Conservation (phyloP, 1,140 invertebrate genomes). For the Arion vulgaris region DNA sequence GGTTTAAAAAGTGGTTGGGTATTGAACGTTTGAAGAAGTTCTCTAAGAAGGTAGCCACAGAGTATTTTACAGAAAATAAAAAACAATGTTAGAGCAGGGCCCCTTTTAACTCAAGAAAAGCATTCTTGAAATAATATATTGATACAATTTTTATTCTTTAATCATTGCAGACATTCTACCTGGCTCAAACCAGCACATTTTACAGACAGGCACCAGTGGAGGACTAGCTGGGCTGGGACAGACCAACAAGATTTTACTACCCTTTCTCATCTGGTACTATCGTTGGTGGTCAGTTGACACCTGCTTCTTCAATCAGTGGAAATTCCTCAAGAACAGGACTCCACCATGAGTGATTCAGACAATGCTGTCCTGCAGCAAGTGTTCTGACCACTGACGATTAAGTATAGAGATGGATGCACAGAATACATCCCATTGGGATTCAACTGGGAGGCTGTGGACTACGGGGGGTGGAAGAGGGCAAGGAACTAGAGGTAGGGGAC, state of each 20-base stretch:
- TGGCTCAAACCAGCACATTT: conserved; percentile 27
- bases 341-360: not conserved
- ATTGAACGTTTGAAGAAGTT: too few relatives aligned
- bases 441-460: not conserved
- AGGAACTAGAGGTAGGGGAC: conserved; percentile 10
- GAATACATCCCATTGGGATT: conserved; percentile 27
- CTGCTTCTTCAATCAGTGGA: not conserved
- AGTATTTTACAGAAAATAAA: too few relatives aligned
- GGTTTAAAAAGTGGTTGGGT: too few relatives aligned
- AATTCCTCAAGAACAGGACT: not conserved
- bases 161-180: conserved; percentile 20
- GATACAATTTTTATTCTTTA: too few relatives aligned
- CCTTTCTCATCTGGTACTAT: conserved; percentile 37
- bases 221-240: not conserved
- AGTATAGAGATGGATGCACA: conserved; percentile 1
- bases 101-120: too few relatives aligned
- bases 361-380: not conserved
- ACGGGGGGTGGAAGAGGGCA: not conserved
- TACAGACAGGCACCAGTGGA: conserved; percentile 4
- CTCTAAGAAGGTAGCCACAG: too few relatives aligned
- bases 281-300: conserved; percentile 32
- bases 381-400: not conserved
- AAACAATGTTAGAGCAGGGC: too few relatives aligned
- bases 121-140: too few relatives aligned
- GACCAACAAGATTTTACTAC: conserved; percentile 9